Conservation (phyloP, 2,113 vertebrate genomes). For the Leuciscus idus region DNA sequence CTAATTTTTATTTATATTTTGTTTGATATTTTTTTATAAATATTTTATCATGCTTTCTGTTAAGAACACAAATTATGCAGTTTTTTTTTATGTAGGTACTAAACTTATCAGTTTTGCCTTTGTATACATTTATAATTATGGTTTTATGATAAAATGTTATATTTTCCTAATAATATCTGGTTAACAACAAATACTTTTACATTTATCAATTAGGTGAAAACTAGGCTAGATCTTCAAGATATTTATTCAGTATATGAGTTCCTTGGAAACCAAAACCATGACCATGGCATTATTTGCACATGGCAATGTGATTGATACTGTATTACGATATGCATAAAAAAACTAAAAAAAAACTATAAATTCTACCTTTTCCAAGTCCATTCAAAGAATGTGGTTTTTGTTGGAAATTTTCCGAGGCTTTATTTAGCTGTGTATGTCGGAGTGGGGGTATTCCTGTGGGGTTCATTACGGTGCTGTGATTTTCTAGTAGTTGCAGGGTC, state of each 20-base stretch:
- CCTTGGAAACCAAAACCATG: neutral
- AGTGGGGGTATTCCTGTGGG: constrained; percentile 27
- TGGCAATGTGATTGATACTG: neutral
- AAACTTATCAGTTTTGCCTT: too few relatives aligned
- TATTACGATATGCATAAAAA: neutral
- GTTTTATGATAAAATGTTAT: neutral
- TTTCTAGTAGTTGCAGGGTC: constrained; percentile 24
- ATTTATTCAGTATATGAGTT: neutral
- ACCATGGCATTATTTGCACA: neutral
- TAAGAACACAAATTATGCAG: too few relatives aligned
- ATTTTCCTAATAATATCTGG: too few relatives aligned
- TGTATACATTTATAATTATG: neutral
- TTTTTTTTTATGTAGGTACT: too few relatives aligned
- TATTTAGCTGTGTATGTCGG: constrained; percentile 28
- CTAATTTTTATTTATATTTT: too few relatives aligned
- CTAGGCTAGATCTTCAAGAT: neutral
- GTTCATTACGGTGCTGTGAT: constrained; percentile 33
- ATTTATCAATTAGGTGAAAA: neutral
- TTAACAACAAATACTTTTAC: too few relatives aligned
- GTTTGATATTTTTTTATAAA: too few relatives aligned
- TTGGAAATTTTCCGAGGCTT: neutral
- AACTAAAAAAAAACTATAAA: neutral
- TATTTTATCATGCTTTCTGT: too few relatives aligned
- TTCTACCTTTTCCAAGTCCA: neutral
- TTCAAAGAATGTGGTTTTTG: neutral